Percentiles rank a stretch among this genome's conserved stretches.
phyloP scores from a whole-genome alignment of 2,113 vertebrate genomes.

The Pluvialis apricaria region DNA sequence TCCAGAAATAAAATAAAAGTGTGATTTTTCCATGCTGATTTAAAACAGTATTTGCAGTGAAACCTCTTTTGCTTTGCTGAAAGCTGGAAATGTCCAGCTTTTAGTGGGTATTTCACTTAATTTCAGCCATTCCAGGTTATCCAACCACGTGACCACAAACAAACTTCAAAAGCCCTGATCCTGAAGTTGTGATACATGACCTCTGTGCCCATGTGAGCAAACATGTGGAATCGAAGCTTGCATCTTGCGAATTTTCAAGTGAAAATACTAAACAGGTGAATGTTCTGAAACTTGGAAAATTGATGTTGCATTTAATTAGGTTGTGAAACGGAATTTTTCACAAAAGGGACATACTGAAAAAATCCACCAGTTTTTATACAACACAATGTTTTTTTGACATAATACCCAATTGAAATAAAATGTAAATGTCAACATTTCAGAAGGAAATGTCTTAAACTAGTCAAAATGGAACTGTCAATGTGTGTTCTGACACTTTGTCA shows the following conservation, averaged over 20 bases:
- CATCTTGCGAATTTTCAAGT: not conserved
- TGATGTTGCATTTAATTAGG: not conserved
- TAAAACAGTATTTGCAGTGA: not conserved
- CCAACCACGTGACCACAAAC: not conserved
- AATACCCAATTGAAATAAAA: not conserved
- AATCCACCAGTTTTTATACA: rapidly evolving
- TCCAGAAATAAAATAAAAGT: not conserved
- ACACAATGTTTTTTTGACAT: not conserved
- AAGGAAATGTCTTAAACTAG: not conserved
- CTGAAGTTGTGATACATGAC: not conserved
- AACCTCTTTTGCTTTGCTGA: not conserved
- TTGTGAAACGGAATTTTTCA: not conserved
- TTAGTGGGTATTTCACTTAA: not conserved
- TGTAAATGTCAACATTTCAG: not conserved
- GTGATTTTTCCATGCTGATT: not conserved
- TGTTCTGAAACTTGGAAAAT: not conserved
- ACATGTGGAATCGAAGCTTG: not conserved
- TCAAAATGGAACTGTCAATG: not conserved
- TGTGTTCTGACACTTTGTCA: not conserved
- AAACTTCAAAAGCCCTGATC: not conserved
- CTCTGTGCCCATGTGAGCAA: not conserved
- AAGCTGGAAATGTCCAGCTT: not conserved
- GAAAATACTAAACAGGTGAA: not conserved
- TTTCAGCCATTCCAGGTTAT: not conserved
- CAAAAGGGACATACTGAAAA: not conserved